These are phyloP conservation scores for Drosophila prolongata DNA, from an alignment of 2,888 invertebrate genomes.

Conservation along the genomic window DNA sequence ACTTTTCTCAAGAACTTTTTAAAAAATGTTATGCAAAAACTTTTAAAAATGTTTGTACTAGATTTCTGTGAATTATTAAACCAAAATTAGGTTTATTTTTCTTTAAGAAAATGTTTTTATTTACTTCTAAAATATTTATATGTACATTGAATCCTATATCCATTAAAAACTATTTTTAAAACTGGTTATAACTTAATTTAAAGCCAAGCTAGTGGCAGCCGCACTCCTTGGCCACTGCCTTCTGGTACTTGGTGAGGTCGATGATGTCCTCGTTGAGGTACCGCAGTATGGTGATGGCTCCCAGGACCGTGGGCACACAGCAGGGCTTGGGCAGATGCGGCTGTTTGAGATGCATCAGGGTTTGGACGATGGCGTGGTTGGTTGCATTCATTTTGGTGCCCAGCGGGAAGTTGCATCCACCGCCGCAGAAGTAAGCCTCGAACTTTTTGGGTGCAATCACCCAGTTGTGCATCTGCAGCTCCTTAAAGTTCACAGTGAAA, in stretches of 20 bases:
- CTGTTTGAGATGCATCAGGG: constrained; percentile 93
- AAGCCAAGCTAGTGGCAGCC: constrained; percentile 91
- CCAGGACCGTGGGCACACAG: constrained; percentile 95
- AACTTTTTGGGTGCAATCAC: constrained; percentile 98
- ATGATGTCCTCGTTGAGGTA: constrained; percentile 95
- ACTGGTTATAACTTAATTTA: background rate
- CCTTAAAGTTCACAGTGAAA: constrained; percentile 95
- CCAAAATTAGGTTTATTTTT: background rate
- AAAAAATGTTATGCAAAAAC: too few relatives aligned
- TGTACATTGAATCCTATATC: background rate
- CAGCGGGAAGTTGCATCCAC: constrained; percentile 96
- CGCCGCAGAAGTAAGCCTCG: constrained; percentile 96
- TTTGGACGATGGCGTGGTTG: constrained; percentile 98
- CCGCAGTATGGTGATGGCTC: constrained; percentile 94
- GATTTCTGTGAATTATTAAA: too few relatives aligned
- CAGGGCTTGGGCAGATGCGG: constrained; percentile 95
- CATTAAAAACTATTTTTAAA: constrained; percentile 1
- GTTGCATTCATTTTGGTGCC: constrained; percentile 97
- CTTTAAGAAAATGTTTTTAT: background rate
- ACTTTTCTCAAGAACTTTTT: too few relatives aligned
- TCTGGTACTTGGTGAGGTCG: constrained; percentile 95
- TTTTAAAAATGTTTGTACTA: too few relatives aligned
- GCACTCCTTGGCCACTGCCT: constrained; percentile 98
- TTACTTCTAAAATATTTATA: background rate
- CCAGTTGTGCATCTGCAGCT: constrained; percentile 96